phyloP scores from a whole-genome alignment of 2,888 invertebrate genomes.

The Rotaria macrura region DNA sequence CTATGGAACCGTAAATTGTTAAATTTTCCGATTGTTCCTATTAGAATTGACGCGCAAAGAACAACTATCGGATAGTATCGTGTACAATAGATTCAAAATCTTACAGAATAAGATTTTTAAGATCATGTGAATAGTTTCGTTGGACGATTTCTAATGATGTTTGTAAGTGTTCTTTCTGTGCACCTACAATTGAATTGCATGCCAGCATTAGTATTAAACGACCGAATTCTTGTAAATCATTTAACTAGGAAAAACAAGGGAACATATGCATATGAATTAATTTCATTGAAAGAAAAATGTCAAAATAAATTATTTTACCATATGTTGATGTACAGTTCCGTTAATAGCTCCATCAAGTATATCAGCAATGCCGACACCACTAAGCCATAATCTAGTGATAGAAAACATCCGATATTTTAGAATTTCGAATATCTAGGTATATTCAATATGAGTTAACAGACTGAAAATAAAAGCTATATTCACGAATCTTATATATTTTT shows the following conservation, averaged over 20 bases:
- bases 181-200: slow-evolving; percentile 78
- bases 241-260: slow-evolving; percentile 58
- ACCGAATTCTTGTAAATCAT: slow-evolving; percentile 80
- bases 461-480: no score
- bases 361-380: slow-evolving; percentile 69
- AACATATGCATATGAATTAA: no score
- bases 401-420: no score
- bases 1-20: no score
- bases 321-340: slow-evolving; percentile 20
- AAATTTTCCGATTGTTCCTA: no score
- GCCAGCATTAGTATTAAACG: slow-evolving; percentile 78
- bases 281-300: not conserved
- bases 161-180: slow-evolving; percentile 73
- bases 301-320: slow-evolving; percentile 19
- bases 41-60: no score
- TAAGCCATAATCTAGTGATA: slow-evolving; percentile 67
- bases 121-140: slow-evolving; percentile 79
- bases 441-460: no score
- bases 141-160: slow-evolving; percentile 77
- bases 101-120: slow-evolving; percentile 82
- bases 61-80: no score
- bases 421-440: no score
- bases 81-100: not conserved
- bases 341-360: slow-evolving; percentile 54
- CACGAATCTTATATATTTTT: no score